Evolutionary conservation across 2,797 vertebrate species (phyloP).

Genomic region (Pipistrellus pipistrellus): DNA sequence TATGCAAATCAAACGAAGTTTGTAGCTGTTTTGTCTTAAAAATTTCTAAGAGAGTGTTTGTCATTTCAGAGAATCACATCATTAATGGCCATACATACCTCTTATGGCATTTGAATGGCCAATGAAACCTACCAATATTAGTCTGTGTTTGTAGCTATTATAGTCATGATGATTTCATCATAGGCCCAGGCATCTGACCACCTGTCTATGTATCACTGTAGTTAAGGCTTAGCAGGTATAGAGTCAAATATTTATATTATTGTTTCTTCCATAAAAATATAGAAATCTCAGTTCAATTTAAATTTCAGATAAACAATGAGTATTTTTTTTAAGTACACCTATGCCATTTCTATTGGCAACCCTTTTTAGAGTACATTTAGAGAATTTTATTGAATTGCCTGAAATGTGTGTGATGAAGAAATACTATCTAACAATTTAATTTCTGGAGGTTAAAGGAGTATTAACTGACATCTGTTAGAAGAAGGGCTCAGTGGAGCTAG

Average conservation of each 20-base stretch:
- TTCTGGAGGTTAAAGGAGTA: neutral
- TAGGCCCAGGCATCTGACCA: neutral
- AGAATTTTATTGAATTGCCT: constrained; percentile 3
- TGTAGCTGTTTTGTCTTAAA: constrained; percentile 37
- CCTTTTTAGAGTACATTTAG: constrained; percentile 26
- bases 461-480: constrained; percentile 4
- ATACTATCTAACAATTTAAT: constrained; percentile 30
- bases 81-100: neutral
- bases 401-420: constrained; percentile 32
- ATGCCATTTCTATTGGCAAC: neutral
- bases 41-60: neutral
- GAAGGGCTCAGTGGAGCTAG: neutral
- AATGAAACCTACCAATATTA: neutral
- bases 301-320: constrained; percentile 47
- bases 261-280: neutral
- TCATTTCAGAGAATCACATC: constrained; percentile 5
- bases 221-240: neutral
- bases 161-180: neutral
- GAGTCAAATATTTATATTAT: neutral
- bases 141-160: neutral
- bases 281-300: neutral
- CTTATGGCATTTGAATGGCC: neutral
- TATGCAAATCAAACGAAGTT: constrained; percentile 14
- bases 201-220: neutral
- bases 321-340: neutral